Evolutionary conservation across 64 coral and sea anemone genomes (phyloP), one percentile per base, ranked within the genome.

Genomic region (Astreopora myriophthalma): DNA sequence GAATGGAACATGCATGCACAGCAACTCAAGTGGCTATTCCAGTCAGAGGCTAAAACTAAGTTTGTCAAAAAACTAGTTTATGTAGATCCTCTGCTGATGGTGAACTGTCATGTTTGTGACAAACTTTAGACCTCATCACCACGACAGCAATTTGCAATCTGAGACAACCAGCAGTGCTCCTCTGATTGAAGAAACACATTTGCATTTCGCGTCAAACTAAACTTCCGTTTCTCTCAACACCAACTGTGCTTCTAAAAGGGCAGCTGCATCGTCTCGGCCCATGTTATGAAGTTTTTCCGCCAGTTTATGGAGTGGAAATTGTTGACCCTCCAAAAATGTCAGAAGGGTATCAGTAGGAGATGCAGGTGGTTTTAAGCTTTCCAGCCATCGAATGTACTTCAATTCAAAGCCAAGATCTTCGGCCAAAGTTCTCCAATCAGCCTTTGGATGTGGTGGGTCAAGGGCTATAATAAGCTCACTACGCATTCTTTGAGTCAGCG

Each of bases 371-470:
- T 39, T 83, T 20, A 57, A 24, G 32, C 20, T 39, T 25, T 61
- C 79, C 32, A 83, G 34, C 48, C 32, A 83, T 25, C 57, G 17
- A 24, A 83, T 83, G 10, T 83, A 8, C 25, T 23, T 36, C 34
- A 36, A 4, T 38, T 34, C 20, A 22, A 64, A 35, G 17, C 79
- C 79, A 12, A 83, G 20, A 5, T 34, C 32, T 24, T 83, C 79
- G 9, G 79, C 79, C 57, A 83, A 34, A 39, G 58, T 14, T 83
- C 58, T 83, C 79, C 79, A 83, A 23, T 83, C 79, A 7, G 13
- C 17, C n/a, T 83, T 61, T 13, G 70, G 70, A 8, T 64, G 79
- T 35, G 79, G 79, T 13, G 79, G 79, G 25, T 83, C 79, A 39
- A 83, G 79, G 3, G 33, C 31, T 1, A 83, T 8, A 37, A 61